Evolutionary conservation across 2,797 vertebrate genomes (phyloP).

Genomic region (Limnodromus scolopaceus): DNA sequence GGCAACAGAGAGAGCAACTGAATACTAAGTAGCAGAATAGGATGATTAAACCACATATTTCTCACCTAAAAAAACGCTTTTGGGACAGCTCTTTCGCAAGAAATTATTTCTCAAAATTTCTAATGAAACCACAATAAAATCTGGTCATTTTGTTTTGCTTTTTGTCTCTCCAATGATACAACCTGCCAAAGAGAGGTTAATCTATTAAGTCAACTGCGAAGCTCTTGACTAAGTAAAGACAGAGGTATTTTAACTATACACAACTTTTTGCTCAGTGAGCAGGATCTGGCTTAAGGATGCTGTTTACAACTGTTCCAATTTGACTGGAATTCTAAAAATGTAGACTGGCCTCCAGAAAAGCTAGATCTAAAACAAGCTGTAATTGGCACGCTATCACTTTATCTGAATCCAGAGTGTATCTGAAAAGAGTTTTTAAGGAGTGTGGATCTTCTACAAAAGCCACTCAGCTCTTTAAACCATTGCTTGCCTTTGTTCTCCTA

Average conservation of each 20-base stretch:
- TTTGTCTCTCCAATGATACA: not conserved
- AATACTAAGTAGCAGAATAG: not conserved
- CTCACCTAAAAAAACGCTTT: not conserved
- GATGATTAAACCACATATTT: not conserved
- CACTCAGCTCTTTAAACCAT: not conserved
- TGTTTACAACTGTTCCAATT: not conserved
- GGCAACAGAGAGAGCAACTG: not conserved
- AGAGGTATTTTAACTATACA: not conserved
- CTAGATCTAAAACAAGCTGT: not conserved
- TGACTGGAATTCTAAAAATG: conserved; percentile 26
- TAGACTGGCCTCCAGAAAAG: not conserved
- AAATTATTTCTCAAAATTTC: not conserved
- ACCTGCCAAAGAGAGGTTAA: not conserved
- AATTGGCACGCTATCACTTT: not conserved
- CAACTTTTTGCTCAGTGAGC: not conserved
- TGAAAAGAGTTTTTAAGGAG: not conserved
- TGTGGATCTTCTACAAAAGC: not conserved
- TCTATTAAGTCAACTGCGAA: not conserved
- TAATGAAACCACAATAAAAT: not conserved
- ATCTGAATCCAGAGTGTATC: not conserved
- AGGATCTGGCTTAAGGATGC: not conserved
- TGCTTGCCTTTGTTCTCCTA: not conserved
- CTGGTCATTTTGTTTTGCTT: not conserved
- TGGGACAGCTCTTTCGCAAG: not conserved
- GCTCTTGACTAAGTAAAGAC: not conserved